Conservation (phyloP, 2,888 invertebrate species). For the Drosophila mulleri region DNA sequence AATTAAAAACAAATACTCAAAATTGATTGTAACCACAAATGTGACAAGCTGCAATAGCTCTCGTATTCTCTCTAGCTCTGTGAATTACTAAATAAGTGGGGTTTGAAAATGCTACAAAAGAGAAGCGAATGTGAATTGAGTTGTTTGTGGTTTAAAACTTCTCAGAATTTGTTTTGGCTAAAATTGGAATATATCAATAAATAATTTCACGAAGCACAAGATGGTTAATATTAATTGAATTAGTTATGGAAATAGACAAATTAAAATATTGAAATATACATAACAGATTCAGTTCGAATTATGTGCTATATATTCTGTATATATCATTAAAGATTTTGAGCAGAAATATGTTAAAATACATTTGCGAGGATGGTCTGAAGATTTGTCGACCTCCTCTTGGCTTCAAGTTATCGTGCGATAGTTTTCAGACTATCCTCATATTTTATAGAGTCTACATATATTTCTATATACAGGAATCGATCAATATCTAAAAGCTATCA, state of each 20-base stretch:
- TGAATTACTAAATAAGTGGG: background rate
- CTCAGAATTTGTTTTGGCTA: too few relatives aligned
- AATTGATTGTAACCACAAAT: constrained; percentile 15
- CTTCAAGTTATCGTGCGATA: too few relatives aligned
- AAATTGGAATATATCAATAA: too few relatives aligned
- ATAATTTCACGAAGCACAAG: too few relatives aligned
- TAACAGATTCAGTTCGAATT: background rate
- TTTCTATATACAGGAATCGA: background rate
- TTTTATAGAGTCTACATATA: background rate
- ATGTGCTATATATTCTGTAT: background rate
- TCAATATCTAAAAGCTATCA: background rate
- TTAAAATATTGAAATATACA: too few relatives aligned
- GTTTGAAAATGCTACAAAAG: too few relatives aligned
- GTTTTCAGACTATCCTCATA: background rate
- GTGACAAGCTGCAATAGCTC: background rate
- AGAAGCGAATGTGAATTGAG: background rate
- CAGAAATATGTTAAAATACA: background rate
- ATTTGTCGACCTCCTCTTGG: too few relatives aligned
- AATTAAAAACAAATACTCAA: constrained; percentile 10
- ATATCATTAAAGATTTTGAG: background rate
- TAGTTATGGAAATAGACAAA: too few relatives aligned
- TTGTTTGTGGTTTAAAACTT: too few relatives aligned
- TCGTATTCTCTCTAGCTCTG: background rate
- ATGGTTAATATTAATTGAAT: too few relatives aligned
- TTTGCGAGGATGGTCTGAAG: too few relatives aligned